Evolutionary conservation across 23 tunicate species (phyloP).

Genomic region (Halocynthia aurantium): DNA sequence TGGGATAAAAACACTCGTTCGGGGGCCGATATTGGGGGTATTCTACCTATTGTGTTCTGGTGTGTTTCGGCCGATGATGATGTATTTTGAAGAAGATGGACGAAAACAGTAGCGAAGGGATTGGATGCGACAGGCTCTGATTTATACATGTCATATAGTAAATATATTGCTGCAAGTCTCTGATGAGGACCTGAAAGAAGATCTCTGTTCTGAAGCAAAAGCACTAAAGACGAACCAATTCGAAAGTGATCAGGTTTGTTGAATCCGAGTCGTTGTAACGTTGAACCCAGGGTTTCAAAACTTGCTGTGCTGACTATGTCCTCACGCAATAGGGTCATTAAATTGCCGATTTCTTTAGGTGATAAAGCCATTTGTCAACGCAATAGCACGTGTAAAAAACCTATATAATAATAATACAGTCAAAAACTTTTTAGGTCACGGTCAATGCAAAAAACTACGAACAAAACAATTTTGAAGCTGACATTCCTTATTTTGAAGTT

Average conservation of each 20-base stretch:
- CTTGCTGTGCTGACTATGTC: constrained; percentile 41
- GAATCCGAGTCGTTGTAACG: constrained; percentile 78
- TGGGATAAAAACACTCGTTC: constrained; percentile 74
- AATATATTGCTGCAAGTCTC: constrained; percentile 74
- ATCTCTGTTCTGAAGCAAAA: constrained; percentile 74
- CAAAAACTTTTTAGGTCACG: no score
- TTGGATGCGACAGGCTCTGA: constrained; percentile 67
- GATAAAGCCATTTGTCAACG: constrained; percentile 40
- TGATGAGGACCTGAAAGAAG: constrained; percentile 78
- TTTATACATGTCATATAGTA: constrained; percentile 82
- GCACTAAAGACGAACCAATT: constrained; percentile 71
- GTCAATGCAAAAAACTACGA: no score
- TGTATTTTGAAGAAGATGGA: constrained; percentile 57
- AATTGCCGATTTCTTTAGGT: constrained; percentile 55
- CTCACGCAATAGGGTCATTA: constrained; percentile 63
- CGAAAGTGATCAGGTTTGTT: constrained; percentile 86
- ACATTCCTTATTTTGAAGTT: no score
- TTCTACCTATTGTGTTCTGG: constrained; percentile 34
- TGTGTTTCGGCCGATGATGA: constrained; percentile 2
- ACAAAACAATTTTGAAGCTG: no score
- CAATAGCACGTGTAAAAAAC: no score
- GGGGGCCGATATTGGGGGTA: constrained; percentile 43
- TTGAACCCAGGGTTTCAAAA: constrained; percentile 59
- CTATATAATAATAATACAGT: no score
- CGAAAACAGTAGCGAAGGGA: constrained; percentile 85